A percentile compares a stretch with the other conserved stretches of the same genome.
Evolutionary conservation across 2,888 invertebrate genomes (phyloP).

Genomic region (Yponomeuta plumbellus): DNA sequence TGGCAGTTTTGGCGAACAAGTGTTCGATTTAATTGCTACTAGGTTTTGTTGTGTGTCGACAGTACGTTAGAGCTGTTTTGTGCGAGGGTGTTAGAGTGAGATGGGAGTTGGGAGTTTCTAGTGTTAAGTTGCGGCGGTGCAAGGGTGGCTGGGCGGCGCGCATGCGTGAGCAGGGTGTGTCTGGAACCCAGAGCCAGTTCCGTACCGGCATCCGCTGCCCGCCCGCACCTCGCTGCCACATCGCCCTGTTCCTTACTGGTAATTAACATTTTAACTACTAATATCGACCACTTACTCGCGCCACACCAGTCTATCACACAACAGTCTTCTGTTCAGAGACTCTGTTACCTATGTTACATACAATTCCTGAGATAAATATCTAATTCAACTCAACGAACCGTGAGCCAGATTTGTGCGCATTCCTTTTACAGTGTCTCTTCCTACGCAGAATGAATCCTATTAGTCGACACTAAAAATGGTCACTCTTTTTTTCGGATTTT

Average conservation of each 20-base stretch:
- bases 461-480: constrained; percentile 28
- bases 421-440: constrained; percentile 45
- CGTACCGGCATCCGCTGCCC: constrained; percentile 40
- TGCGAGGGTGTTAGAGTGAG: constrained; percentile 1
- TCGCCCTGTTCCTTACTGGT: constrained; percentile 13
- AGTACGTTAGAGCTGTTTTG: not conserved
- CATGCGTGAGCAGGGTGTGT: constrained; percentile 71
- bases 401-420: constrained; percentile 39
- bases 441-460: constrained; percentile 46
- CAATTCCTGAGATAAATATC: not conserved
- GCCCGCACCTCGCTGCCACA: constrained; percentile 17
- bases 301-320: not conserved
- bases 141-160: constrained; percentile 34
- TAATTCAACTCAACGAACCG: constrained; percentile 25
- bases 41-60: not conserved
- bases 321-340: not conserved
- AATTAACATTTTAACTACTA: constrained; percentile 8
- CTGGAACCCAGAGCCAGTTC: constrained; percentile 58
- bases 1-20: not conserved
- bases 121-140: constrained; percentile 24
- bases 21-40: constrained; percentile 5
- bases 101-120: constrained; percentile 20
- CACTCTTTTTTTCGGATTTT: constrained; percentile 25
- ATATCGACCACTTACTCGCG: not conserved
- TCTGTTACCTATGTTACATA: not conserved